These are phyloP conservation scores for Rhingia rostrata DNA, from an alignment of 2,888 invertebrate genomes.

Conservation along the genomic window DNA sequence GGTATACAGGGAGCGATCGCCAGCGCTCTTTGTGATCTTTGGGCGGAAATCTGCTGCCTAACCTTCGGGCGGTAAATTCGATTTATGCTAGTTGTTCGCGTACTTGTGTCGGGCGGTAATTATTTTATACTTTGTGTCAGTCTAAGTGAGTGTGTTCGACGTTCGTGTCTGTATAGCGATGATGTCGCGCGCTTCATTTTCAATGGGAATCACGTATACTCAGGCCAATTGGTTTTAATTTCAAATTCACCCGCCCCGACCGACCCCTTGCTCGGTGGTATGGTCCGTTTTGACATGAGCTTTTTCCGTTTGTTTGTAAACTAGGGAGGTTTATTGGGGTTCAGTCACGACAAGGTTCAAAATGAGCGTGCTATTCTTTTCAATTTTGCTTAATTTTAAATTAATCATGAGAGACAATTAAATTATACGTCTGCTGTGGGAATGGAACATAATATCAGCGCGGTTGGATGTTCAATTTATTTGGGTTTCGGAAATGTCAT, in stretches of 20 bases:
- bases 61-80: slow-evolving; percentile 69
- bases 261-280: background rate
- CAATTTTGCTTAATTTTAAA: slow-evolving; percentile 46
- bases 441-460: too few species aligned
- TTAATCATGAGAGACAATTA: slow-evolving; percentile 63
- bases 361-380: slow-evolving; percentile 14
- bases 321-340: slow-evolving; percentile 62
- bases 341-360: slow-evolving; percentile 69
- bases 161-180: slow-evolving; percentile 10
- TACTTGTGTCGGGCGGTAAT: slow-evolving; percentile 28
- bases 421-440: slow-evolving; percentile 1
- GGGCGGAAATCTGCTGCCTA: slow-evolving; percentile 71
- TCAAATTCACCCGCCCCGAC: slow-evolving; percentile 1
- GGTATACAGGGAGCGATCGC: slow-evolving; percentile 6
- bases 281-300: background rate
- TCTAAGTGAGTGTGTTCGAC: background rate
- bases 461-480: too few species aligned
- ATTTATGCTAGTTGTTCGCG: slow-evolving; percentile 56
- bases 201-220: slow-evolving; percentile 62
- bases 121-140: slow-evolving; percentile 51
- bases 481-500: too few species aligned
- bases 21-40: slow-evolving; percentile 62
- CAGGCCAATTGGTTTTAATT: slow-evolving; percentile 51
- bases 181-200: slow-evolving; percentile 47
- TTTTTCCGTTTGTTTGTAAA: slow-evolving; percentile 6